Conservation (phyloP, 2,888 invertebrate genomes). For the Microctonus brassicae region DNA sequence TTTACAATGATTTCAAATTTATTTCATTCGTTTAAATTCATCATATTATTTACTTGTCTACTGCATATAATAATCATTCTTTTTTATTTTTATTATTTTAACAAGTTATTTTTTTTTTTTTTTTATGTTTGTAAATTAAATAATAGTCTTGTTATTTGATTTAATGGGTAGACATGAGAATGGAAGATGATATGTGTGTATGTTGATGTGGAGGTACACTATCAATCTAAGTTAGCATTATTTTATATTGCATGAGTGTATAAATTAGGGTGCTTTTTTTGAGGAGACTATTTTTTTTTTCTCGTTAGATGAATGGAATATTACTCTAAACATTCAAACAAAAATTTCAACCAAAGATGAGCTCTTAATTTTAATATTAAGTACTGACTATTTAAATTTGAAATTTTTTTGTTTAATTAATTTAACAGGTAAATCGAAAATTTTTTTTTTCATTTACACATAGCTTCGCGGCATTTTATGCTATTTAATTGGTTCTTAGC, state of each 20-base stretch:
- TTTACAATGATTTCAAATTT: not conserved
- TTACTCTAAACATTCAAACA: no score
- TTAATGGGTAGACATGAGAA: not conserved
- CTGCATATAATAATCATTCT: not conserved
- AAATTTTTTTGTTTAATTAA: no score
- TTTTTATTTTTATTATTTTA: not conserved
- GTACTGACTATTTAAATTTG: no score
- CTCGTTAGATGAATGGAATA: no score
- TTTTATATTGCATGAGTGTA: not conserved
- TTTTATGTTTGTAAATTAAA: not conserved
- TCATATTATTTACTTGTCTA: not conserved
- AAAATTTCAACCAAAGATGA: no score
- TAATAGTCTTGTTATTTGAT: not conserved
- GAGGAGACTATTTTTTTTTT: no score
- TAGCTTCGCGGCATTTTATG: no score
- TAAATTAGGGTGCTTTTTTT: no score
- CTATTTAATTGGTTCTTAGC: no score
- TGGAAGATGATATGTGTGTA: not conserved
- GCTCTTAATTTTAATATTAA: no score
- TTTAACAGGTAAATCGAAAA: no score
- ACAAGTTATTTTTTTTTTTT: not conserved
- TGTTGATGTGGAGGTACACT: not conserved
- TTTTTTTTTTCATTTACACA: no score
- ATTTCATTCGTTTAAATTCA: not conserved
- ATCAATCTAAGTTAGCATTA: not conserved